Evolutionary conservation across 1,140 invertebrate species (phyloP).

Genomic region (Vanessa atalanta): DNA sequence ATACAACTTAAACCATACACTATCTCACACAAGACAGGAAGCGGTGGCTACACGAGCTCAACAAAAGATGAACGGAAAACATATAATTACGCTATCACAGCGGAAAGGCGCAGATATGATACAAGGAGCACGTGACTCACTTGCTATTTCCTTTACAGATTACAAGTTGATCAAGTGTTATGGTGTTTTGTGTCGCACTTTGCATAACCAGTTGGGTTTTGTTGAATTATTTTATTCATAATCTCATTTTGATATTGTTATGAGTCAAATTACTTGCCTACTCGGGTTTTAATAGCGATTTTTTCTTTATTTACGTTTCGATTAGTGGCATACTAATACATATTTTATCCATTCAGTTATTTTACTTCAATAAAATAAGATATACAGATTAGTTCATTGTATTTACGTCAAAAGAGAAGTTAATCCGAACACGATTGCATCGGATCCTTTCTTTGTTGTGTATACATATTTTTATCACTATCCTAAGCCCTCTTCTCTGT

Average conservation of each 20-base stretch:
- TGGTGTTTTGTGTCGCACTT: background rate
- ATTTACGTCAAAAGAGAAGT: too few relatives aligned
- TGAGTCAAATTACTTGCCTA: too few relatives aligned
- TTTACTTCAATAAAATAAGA: too few relatives aligned
- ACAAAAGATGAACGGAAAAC: constrained; percentile 67
- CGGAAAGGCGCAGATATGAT: constrained; percentile 49
- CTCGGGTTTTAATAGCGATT: too few relatives aligned
- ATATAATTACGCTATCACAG: constrained; percentile 74
- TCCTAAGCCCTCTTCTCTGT: too few relatives aligned
- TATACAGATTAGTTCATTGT: too few relatives aligned
- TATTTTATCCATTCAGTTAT: too few relatives aligned
- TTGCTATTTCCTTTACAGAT: constrained; percentile 34
- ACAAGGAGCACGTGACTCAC: constrained; percentile 41
- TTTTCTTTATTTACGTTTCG: too few relatives aligned
- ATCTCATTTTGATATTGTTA: background rate
- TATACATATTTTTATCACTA: too few relatives aligned
- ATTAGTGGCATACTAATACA: too few relatives aligned
- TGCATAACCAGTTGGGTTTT: background rate
- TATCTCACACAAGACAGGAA: constrained; percentile 49
- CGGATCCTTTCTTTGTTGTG: too few relatives aligned
- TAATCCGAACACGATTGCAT: too few relatives aligned
- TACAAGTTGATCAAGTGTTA: background rate
- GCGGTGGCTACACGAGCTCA: constrained; percentile 45
- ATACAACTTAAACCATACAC: constrained; percentile 21
- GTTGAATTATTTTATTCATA: background rate